Evolutionary conservation across 2,888 invertebrate species (phyloP).

Genomic region (Teinopalpus imperialis): DNA sequence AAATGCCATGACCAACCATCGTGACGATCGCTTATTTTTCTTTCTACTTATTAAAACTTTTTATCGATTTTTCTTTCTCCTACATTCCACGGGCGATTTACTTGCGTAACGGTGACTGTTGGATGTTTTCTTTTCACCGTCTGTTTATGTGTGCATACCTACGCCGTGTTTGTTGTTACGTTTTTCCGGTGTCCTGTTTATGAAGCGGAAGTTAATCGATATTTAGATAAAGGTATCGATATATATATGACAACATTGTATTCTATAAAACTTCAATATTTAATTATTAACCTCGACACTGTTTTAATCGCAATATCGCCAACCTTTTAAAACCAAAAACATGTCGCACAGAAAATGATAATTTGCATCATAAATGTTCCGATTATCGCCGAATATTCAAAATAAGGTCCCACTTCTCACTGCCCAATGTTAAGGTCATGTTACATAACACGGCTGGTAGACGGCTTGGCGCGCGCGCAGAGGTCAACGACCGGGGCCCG

Average conservation of each 20-base stretch:
- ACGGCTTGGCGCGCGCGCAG: conserved; percentile 76
- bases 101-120: conserved; percentile 53
- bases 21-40: conserved; percentile 69
- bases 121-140: conserved; percentile 60
- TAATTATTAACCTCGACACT: too few relatives aligned
- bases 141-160: conserved; percentile 65
- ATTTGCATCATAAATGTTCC: conserved; percentile 4
- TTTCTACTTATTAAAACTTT: conserved; percentile 76
- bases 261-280: too few relatives aligned
- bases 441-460: conserved; percentile 69
- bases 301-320: too few relatives aligned
- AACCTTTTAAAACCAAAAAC: too few relatives aligned
- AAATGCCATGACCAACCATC: conserved; percentile 79
- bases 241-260: too few relatives aligned
- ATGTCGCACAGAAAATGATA: neutral
- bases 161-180: conserved; percentile 17
- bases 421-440: conserved; percentile 73
- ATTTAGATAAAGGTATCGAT: neutral
- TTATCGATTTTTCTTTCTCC: conserved; percentile 65
- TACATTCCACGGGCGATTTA: conserved; percentile 69
- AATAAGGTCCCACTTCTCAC: conserved; percentile 38
- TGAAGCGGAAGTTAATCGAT: conserved; percentile 4
- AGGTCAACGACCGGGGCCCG: conserved; percentile 70
- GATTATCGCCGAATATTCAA: conserved; percentile 16
- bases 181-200: conserved; percentile 9